Evolutionary conservation across 2,113 vertebrate genomes (phyloP).

Genomic region (human): DNA sequence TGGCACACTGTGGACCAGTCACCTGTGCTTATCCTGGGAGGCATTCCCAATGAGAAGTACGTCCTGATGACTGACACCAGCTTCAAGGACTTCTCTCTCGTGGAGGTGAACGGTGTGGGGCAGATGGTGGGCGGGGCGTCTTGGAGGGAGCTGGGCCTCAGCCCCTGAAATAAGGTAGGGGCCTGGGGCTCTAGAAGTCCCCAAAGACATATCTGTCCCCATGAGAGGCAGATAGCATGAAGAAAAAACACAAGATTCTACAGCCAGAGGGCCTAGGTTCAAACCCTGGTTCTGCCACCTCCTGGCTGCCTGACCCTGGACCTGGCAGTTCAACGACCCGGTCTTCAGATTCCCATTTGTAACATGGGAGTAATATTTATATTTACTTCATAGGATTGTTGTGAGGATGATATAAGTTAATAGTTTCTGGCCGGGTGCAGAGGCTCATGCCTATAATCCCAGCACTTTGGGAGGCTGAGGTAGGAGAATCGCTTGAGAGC

Average conservation of each 20-base stretch:
- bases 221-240: background rate
- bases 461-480: no score
- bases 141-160: background rate
- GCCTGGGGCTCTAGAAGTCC: background rate
- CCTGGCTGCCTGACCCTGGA: background rate
- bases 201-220: background rate
- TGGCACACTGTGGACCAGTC: slow-evolving; percentile 64
- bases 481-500: no score
- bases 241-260: background rate
- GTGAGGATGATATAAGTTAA: background rate
- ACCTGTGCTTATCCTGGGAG: slow-evolving; percentile 81
- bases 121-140: background rate
- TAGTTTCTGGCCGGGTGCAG: background rate
- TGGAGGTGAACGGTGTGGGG: slow-evolving; percentile 74
- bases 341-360: background rate
- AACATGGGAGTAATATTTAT: background rate
- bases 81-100: slow-evolving; percentile 61
- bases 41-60: slow-evolving; percentile 67
- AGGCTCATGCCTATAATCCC: no score
- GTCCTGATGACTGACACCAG: slow-evolving; percentile 71
- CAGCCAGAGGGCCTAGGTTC: background rate
- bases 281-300: background rate
- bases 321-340: background rate
- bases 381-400: background rate
- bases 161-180: background rate